A percentile compares a stretch with the other conserved stretches of the same genome.
phyloP scores from a whole-genome alignment of 2,797 vertebrate species.

The Protosalanx chinensis region DNA sequence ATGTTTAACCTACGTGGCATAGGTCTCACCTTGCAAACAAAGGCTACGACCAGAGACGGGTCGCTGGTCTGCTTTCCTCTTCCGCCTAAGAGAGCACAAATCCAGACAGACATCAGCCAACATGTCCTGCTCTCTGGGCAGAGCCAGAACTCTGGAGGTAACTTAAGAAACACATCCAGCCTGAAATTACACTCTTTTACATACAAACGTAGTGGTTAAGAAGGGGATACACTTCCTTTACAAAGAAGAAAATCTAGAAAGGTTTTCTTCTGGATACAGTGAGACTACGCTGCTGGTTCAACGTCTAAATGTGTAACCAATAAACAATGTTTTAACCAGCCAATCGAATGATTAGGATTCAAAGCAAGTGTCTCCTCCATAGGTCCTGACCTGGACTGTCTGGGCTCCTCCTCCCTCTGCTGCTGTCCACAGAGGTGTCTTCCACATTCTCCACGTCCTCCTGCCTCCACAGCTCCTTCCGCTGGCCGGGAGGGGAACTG shows the following conservation, averaged over 20 bases:
- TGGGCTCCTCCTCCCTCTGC: slow-evolving; percentile 10
- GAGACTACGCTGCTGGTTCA: too few relatives aligned
- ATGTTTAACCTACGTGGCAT: not conserved
- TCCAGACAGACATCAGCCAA: not conserved
- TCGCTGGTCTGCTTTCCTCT: slow-evolving; percentile 44
- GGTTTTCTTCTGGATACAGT: too few relatives aligned
- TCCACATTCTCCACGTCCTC: slow-evolving; percentile 32
- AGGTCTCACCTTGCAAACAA: slow-evolving; percentile 83
- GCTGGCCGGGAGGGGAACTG: slow-evolving; percentile 20
- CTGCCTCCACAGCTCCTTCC: slow-evolving; percentile 29
- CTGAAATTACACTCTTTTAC: too few relatives aligned
- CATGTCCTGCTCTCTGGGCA: too few relatives aligned
- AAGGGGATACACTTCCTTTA: too few relatives aligned
- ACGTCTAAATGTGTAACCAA: too few relatives aligned
- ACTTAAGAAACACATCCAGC: too few relatives aligned
- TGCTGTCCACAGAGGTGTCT: not conserved
- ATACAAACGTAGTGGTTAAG: too few relatives aligned
- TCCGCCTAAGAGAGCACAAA: slow-evolving; percentile 36
- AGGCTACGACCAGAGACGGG: slow-evolving; percentile 80
- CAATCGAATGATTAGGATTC: not conserved
- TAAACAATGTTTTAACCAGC: not conserved
- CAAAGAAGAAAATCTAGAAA: too few relatives aligned
- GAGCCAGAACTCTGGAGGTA: too few relatives aligned
- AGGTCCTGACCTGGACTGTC: slow-evolving; percentile 45
- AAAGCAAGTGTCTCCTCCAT: not conserved